Conservation (phyloP, 2,113 vertebrate genomes). For the Alouatta palliata region DNA sequence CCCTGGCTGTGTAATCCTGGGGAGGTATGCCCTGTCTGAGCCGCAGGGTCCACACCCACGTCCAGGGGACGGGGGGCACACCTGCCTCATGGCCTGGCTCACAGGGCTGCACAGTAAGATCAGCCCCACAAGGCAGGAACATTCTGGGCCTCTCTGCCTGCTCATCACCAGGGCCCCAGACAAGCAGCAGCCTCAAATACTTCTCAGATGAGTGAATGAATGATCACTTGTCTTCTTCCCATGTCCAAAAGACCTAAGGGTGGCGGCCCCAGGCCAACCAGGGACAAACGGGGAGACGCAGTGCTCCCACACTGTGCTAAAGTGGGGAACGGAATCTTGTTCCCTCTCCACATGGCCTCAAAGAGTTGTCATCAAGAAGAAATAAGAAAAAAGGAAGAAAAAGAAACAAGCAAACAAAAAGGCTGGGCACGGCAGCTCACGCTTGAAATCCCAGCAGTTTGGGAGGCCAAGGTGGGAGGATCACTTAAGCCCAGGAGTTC, state of each 20-base stretch:
- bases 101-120: not conserved
- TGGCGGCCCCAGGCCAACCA: not conserved
- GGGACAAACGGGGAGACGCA: rapidly evolving
- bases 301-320: rapidly evolving
- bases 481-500: too few relatives aligned
- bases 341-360: not conserved
- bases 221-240: not conserved
- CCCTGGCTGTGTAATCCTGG: rapidly evolving
- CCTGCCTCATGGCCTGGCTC: not conserved
- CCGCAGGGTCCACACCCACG: not conserved
- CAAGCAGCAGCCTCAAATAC: not conserved
- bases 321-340: rapidly evolving
- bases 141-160: not conserved
- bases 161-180: not conserved
- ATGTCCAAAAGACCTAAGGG: not conserved
- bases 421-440: too few relatives aligned
- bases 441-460: too few relatives aligned
- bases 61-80: not conserved
- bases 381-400: too few relatives aligned
- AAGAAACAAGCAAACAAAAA: too few relatives aligned
- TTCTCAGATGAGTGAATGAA: not conserved
- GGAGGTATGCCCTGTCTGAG: not conserved
- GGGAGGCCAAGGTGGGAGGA: too few relatives aligned
- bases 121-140: not conserved
- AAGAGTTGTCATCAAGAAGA: not conserved